phyloP scores from a whole-genome alignment of 35 echinoderm and acorn worm species.

The Nesometra sesokonis region DNA sequence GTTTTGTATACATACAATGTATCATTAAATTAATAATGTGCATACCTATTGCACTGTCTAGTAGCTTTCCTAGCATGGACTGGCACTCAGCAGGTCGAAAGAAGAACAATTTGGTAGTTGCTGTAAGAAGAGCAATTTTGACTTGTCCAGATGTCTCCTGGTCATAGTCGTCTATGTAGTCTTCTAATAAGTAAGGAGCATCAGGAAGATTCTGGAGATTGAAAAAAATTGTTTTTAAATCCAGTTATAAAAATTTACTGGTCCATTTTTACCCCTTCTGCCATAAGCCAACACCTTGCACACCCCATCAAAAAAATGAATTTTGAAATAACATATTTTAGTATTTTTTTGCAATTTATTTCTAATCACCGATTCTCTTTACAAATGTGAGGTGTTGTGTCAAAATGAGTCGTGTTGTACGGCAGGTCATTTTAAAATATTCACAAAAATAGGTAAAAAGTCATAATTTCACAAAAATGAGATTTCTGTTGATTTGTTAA shows the following conservation, averaged over 20 bases:
- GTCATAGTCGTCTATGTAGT: slow-evolving; percentile 54
- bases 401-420: too few species aligned
- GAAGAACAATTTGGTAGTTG: slow-evolving; percentile 89
- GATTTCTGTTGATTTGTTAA: too few species aligned
- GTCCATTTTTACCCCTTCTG: not conserved
- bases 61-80: slow-evolving; percentile 72
- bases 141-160: slow-evolving; percentile 32
- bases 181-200: slow-evolving; percentile 81
- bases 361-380: too few species aligned
- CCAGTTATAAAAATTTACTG: not conserved
- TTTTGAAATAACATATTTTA: too few species aligned
- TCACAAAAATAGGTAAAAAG: too few species aligned
- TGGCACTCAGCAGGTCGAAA: slow-evolving; percentile 89
- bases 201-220: slow-evolving; percentile 55
- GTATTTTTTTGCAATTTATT: too few species aligned
- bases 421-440: too few species aligned
- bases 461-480: too few species aligned
- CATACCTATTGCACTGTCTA: slow-evolving; percentile 66
- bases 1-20: not conserved
- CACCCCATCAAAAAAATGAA: too few species aligned
- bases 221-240: not conserved
- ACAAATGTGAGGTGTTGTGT: too few species aligned
- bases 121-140: slow-evolving; percentile 45
- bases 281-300: too few species aligned
- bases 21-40: not conserved